These are phyloP conservation scores for Yasuhikotakia modesta DNA, from an alignment of 2,797 vertebrate genomes.

Conservation along the genomic window DNA sequence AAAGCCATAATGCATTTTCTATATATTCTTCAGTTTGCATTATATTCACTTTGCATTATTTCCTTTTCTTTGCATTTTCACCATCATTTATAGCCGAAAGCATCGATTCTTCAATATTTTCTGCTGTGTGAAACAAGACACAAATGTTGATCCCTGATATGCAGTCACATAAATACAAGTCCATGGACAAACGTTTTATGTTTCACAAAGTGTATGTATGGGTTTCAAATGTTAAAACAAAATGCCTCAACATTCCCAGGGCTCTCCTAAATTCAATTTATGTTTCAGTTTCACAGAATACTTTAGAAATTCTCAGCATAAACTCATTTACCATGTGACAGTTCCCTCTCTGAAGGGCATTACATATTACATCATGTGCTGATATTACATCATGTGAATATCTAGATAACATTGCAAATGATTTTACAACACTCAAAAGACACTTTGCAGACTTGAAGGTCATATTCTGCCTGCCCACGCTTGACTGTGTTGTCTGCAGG, in stretches of 20 bases:
- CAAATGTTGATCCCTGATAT: not conserved
- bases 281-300: not conserved
- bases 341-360: too few relatives aligned
- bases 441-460: slow-evolving; percentile 6
- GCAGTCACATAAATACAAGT: not conserved
- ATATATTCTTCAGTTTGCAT: not conserved
- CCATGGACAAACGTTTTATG: not conserved
- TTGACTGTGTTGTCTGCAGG: slow-evolving; percentile 5
- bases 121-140: not conserved
- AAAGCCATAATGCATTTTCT: not conserved
- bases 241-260: not conserved
- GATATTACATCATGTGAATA: slow-evolving; percentile 4
- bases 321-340: not conserved
- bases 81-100: too few relatives aligned
- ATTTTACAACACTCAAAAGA: not conserved
- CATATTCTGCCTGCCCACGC: slow-evolving; percentile 15
- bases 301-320: not conserved
- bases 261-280: not conserved
- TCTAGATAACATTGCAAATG: slow-evolving; percentile 14
- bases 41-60: too few relatives aligned
- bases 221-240: too few relatives aligned
- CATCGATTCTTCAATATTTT: too few relatives aligned
- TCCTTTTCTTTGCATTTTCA: too few relatives aligned
- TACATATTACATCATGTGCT: too few relatives aligned
- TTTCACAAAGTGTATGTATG: not conserved